A percentile compares a stretch with the other conserved stretches of the same genome.
Conservation (phyloP, 2,888 invertebrate species). For the Chouioia cunea region DNA sequence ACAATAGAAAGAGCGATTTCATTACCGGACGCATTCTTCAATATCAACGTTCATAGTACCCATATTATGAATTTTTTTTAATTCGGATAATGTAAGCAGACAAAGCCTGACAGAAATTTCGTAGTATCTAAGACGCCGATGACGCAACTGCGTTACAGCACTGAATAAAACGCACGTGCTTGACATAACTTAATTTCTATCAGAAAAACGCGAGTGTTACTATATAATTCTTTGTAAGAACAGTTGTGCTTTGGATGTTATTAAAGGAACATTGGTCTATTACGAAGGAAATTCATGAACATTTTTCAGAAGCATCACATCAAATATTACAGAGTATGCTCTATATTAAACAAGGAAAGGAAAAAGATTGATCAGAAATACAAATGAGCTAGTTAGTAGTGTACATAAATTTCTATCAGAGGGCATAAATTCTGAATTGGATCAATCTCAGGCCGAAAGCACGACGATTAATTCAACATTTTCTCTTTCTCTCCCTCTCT, state of each 20-base stretch:
- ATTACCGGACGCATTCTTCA: no score
- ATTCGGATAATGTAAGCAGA: constrained; percentile 6
- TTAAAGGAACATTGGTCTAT: no score
- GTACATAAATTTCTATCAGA: constrained; percentile 20
- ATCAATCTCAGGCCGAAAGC: constrained; percentile 18
- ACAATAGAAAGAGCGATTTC: no score
- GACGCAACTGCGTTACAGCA: constrained; percentile 37
- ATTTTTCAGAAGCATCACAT: no score
- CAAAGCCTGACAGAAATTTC: no score
- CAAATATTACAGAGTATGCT: no score
- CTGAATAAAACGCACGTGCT: constrained; percentile 31
- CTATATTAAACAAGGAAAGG: not conserved
- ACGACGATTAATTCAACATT: constrained; percentile 20
- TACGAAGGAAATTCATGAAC: no score
- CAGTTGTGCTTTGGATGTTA: no score
- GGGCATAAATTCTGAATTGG: constrained; percentile 26
- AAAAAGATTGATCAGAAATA: not conserved
- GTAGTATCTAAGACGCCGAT: constrained; percentile 28
- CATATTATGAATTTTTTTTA: constrained; percentile 39
- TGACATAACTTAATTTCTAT: constrained; percentile 24
- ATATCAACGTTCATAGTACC: constrained; percentile 26
- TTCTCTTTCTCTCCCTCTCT: not conserved
- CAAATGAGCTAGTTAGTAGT: not conserved
- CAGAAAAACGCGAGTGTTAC: not conserved
- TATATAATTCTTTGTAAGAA: not conserved